Conservation (phyloP, 2,888 invertebrate species). For the Antheraea assamensis region DNA sequence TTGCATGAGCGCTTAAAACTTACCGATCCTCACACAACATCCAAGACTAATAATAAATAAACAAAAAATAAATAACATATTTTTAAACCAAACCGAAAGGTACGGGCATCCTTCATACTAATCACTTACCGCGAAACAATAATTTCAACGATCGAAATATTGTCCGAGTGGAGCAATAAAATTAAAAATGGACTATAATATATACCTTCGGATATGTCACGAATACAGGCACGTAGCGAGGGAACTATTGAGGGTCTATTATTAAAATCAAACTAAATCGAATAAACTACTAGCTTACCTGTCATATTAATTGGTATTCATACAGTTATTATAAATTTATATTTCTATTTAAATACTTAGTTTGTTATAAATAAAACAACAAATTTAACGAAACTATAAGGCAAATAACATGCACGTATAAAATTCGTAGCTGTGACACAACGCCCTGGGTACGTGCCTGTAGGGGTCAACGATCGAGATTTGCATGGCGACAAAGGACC, state of each 20-base stretch:
- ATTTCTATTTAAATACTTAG: background rate
- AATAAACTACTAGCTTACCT: background rate
- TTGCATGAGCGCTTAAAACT: background rate
- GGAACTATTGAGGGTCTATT: background rate
- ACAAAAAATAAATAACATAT: slow-evolving; percentile 14
- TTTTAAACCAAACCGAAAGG: background rate
- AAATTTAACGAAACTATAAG: background rate
- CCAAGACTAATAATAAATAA: slow-evolving; percentile 6
- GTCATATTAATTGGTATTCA: background rate
- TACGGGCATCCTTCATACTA: background rate
- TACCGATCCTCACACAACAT: background rate
- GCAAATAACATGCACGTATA: background rate
- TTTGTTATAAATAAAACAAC: background rate
- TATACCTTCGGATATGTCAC: slow-evolving; percentile 32
- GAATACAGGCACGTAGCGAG: slow-evolving; percentile 22
- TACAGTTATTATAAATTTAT: background rate
- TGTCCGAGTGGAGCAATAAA: slow-evolving; percentile 34
- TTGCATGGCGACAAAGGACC: slow-evolving; percentile 57
- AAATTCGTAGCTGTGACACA: background rate
- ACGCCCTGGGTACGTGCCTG: slow-evolving; percentile 45
- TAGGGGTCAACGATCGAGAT: slow-evolving; percentile 71
- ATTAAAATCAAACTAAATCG: background rate
- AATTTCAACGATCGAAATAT: slow-evolving; percentile 33
- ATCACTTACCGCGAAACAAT: slow-evolving; percentile 22
- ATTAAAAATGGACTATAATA: slow-evolving; percentile 31